A percentile compares a stretch with the other conserved stretches of the same genome.
These are phyloP conservation scores for Sesamia nonagrioides DNA, from an alignment of 1,140 invertebrate species.

Conservation along the genomic window DNA sequence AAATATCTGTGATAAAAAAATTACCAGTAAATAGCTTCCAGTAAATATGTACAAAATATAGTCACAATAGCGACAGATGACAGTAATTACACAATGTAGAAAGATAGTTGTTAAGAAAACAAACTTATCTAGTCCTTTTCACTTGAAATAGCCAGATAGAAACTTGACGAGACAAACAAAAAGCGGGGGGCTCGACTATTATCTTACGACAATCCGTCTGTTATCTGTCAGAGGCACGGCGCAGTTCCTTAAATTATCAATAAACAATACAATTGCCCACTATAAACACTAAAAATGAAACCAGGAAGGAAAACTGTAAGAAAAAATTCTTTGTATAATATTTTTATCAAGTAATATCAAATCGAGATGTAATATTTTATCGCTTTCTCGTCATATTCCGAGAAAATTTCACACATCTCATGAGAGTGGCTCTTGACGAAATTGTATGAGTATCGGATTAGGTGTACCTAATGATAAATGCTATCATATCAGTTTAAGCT, in stretches of 20 bases:
- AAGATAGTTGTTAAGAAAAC: constrained; percentile 43
- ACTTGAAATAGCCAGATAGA: constrained; percentile 64
- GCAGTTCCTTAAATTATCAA: constrained; percentile 45
- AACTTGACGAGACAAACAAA: constrained; percentile 62
- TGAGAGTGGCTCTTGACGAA: constrained; percentile 3
- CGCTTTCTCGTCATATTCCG: neutral
- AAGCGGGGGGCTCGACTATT: constrained; percentile 68
- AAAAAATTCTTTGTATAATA: too few relatives aligned
- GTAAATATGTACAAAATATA: constrained; percentile 64
- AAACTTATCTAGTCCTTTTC: constrained; percentile 70
- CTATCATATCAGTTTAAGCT: constrained; percentile 6
- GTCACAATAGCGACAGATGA: constrained; percentile 39
- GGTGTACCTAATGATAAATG: constrained; percentile 24
- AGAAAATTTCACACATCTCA: constrained; percentile 17
- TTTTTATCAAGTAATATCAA: constrained; percentile 19
- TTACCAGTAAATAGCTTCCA: neutral
- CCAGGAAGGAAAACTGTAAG: neutral
- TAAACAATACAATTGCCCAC: neutral
- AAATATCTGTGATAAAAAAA: neutral
- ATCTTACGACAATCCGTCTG: constrained; percentile 54
- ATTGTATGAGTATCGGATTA: neutral
- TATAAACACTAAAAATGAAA: neutral
- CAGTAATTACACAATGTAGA: constrained; percentile 38
- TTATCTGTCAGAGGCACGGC: constrained; percentile 57
- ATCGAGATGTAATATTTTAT: constrained; percentile 12